phyloP scores from a whole-genome alignment of 2,113 vertebrate genomes.

The Erythrocebus patas region DNA sequence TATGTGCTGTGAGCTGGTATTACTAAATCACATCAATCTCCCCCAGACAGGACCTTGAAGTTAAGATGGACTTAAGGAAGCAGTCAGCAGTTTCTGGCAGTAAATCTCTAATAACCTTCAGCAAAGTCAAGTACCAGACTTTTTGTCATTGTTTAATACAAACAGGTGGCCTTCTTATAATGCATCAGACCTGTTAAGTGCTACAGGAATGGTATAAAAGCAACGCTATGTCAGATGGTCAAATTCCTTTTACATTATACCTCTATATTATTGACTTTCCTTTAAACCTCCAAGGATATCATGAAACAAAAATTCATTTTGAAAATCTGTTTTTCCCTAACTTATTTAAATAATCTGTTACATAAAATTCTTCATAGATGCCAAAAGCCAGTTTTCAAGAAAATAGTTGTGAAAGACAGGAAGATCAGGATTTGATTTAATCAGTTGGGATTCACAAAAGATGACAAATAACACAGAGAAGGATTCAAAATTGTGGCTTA shows the following conservation, averaged over 20 bases:
- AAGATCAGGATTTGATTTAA: not conserved
- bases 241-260: conserved; percentile 1
- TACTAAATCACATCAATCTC: conserved; percentile 26
- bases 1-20: not conserved
- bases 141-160: conserved; percentile 50
- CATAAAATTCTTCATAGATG: conserved; percentile 38
- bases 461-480: conserved; percentile 26
- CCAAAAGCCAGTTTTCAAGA: conserved; percentile 23
- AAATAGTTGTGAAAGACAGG: conserved; percentile 24
- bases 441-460: not conserved
- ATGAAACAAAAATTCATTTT: not conserved
- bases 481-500: not conserved
- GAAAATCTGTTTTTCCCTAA: not conserved
- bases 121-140: conserved; percentile 63
- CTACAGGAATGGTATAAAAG: conserved; percentile 3
- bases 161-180: conserved; percentile 16
- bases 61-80: conserved; percentile 46
- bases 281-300: not conserved
- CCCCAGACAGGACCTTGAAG: conserved; percentile 13
- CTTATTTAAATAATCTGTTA: conserved; percentile 17
- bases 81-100: conserved; percentile 58
- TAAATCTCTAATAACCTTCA: conserved; percentile 66
- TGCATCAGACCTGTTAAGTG: conserved; percentile 15
- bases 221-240: not conserved
- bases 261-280: not conserved